Base-by-base conservation (phyloP, 2,113 vertebrate genomes). In the Chionomys nivalis region DNA sequence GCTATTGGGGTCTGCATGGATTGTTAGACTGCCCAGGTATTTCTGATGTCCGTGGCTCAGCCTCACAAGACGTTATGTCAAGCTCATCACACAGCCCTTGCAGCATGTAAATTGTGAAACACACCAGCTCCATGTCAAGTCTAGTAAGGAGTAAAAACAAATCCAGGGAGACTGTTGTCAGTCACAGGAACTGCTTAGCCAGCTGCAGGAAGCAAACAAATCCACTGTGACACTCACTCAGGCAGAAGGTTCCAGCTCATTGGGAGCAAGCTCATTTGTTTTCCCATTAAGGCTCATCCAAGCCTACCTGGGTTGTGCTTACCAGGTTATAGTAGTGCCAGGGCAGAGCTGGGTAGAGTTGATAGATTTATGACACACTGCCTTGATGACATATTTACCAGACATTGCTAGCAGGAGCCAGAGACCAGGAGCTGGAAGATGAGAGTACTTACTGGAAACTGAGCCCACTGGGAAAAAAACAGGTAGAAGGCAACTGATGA, bases 201-300 rank as follows among this genome's bases (percentile, higher is more conserved):
- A 96, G 93, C 93, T 96, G 96, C 95, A 96, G 92, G 97, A 97
- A 97, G 85, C 96, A 97, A 98, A 95, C 13, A 95, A 78, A 87
- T 44, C 77, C 23, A 36, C 83, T 93, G 93, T 96, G 96, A 96
- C 70, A 49, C 79, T 89, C 42, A 73, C 44, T 96, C 44, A 55
- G 79, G 81, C 91, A 81, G 89, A 93, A 97, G 94, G 96, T 98
- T 97, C 92, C 87, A 92, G 94, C 66, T 97, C 89, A 95, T 94
- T 97, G 97, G 72, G 91, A 65, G 26, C 16, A 42, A 73, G 77
- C 76, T 2, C 88, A 23, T 96, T 73, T 79, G 87, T 96, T 96
- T 98, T 94, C 52, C 47, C 95, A 89, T 85, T 86, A 76, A 0
- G 10, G 92, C 49, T 96, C 66, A 86, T 90, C 97, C 83, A 94